Evolutionary conservation across 2,888 invertebrate genomes (phyloP).

Genomic region (Pachydiplax longipennis): DNA sequence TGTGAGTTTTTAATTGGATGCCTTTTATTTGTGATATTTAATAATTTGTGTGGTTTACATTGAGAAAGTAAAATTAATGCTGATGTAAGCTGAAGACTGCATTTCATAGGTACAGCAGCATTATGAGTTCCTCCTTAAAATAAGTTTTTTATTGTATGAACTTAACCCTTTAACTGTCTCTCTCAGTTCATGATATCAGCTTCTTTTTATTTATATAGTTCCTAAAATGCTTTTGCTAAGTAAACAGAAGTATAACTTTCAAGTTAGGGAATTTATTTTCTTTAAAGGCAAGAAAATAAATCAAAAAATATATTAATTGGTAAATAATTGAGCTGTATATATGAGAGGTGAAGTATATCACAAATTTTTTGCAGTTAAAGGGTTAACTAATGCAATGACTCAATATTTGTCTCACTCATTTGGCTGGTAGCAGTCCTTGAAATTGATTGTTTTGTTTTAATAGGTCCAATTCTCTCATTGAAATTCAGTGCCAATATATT

Average conservation of each 20-base stretch:
- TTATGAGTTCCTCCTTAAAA: background rate
- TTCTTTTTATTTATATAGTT: too few relatives aligned
- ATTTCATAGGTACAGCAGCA: background rate
- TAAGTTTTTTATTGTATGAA: background rate
- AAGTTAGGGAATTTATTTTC: too few relatives aligned
- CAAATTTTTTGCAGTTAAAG: too few relatives aligned
- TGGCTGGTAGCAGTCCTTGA: background rate
- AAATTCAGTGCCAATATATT: too few relatives aligned
- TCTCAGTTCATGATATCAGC: too few relatives aligned
- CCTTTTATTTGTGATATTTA: background rate
- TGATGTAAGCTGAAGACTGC: background rate
- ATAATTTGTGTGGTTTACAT: background rate
- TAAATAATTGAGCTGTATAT: too few relatives aligned
- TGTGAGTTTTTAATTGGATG: background rate
- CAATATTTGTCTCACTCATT: background rate
- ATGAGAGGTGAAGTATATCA: too few relatives aligned
- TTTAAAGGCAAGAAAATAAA: too few relatives aligned
- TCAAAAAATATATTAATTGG: too few relatives aligned
- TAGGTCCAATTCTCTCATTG: too few relatives aligned
- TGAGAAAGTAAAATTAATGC: background rate
- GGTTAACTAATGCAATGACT: background rate
- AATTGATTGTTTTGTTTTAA: background rate
- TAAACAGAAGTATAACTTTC: too few relatives aligned
- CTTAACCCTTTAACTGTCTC: background rate
- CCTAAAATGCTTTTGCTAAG: too few relatives aligned